phyloP scores from a whole-genome alignment of 2,797 vertebrate genomes.

The Hipposideros larvatus region DNA sequence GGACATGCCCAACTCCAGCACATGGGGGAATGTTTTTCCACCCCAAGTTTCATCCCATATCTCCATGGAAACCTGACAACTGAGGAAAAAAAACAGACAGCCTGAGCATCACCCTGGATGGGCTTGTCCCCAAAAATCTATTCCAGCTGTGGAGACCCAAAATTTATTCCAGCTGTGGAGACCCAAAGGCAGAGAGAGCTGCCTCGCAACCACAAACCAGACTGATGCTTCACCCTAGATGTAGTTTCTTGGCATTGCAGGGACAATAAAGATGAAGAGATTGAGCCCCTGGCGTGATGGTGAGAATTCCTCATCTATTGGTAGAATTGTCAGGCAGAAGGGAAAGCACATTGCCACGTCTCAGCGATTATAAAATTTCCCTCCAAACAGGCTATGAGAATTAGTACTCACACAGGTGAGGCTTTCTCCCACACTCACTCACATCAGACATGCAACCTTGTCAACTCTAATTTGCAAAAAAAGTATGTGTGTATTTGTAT shows the following conservation, averaged over 20 bases:
- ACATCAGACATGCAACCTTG: not conserved
- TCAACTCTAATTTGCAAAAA: slow-evolving; percentile 14
- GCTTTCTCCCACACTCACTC: not conserved
- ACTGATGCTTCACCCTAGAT: not conserved
- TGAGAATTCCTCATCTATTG: not conserved
- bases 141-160: not conserved
- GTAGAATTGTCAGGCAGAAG: not conserved
- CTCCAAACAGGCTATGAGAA: not conserved
- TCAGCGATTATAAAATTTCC: not conserved
- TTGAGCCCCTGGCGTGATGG: not conserved
- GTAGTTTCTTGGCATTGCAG: not conserved
- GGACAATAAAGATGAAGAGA: not conserved
- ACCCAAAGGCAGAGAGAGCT: not conserved
- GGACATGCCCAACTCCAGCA: not conserved
- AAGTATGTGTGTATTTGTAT: not conserved
- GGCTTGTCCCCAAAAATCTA: not conserved
- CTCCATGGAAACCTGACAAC: not conserved
- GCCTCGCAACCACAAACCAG: not conserved
- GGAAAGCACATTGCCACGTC: not conserved
- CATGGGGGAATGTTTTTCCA: not conserved
- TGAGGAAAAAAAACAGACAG: not conserved
- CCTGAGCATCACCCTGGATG: not conserved
- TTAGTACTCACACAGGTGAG: not conserved
- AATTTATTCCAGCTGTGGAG: not conserved
- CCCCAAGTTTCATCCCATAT: not conserved